phyloP scores from a whole-genome alignment of 2,113 vertebrate species.

The Chionis minor region DNA sequence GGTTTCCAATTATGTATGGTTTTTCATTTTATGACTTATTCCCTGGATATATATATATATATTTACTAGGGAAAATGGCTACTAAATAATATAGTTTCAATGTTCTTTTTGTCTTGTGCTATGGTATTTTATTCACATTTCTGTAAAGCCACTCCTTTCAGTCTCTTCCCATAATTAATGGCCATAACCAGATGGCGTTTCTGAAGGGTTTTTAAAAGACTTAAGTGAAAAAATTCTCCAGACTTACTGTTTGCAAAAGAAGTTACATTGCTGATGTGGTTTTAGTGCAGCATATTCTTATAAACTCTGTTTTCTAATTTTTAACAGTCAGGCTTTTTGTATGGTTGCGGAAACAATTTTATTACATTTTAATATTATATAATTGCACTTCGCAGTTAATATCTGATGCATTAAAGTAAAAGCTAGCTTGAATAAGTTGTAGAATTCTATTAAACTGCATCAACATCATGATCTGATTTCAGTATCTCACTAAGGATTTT shows the following conservation, averaged over 20 bases:
- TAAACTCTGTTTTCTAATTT: not conserved
- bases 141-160: constrained; percentile 11
- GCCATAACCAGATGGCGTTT: not conserved
- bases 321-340: not conserved
- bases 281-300: not conserved
- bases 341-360: not conserved
- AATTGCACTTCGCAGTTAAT: not conserved
- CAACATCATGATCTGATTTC: not conserved
- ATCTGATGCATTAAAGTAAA: not conserved
- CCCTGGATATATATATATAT: not conserved
- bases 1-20: not conserved
- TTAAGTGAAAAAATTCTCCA: constrained; percentile 24
- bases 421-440: not conserved
- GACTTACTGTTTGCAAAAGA: not conserved
- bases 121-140: not conserved
- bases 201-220: constrained; percentile 22
- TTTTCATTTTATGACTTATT: not conserved
- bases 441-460: not conserved
- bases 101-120: not conserved
- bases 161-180: constrained; percentile 13
- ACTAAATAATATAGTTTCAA: not conserved
- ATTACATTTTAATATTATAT: not conserved
- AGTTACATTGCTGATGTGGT: not conserved
- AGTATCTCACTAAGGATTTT: not conserved
- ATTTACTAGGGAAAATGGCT: not conserved